phyloP scores from a whole-genome alignment of 2,888 invertebrate genomes.

The Anarsia innoxiella region DNA sequence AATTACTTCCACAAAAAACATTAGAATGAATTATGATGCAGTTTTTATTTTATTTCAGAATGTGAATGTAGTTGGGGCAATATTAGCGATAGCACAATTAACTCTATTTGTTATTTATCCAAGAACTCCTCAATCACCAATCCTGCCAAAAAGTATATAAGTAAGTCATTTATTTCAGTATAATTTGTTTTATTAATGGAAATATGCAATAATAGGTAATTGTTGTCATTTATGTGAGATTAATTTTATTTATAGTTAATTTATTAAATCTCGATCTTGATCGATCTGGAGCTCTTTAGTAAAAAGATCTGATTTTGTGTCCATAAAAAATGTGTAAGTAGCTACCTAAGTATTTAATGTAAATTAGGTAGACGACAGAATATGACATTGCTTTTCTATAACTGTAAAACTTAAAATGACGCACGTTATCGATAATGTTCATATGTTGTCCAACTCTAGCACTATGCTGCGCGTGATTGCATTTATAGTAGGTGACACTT shows the following conservation, averaged over 20 bases:
- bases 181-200: too few species aligned
- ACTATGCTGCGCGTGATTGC: too few species aligned
- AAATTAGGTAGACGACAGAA: too few species aligned
- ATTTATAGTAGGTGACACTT: too few species aligned
- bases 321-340: too few species aligned
- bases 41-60: conserved; percentile 68
- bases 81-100: conserved; percentile 84
- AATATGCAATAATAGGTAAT: not conserved
- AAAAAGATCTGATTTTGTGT: conserved; percentile 22
- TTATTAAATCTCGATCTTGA: not conserved
- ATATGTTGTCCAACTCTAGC: too few species aligned
- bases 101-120: conserved; percentile 86
- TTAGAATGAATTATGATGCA: too few species aligned
- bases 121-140: conserved; percentile 33
- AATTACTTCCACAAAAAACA: not conserved
- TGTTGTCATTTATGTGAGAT: not conserved
- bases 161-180: conserved; percentile 49
- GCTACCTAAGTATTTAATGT: too few species aligned
- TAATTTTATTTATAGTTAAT: conserved; percentile 13
- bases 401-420: too few species aligned
- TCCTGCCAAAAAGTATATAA: conserved; percentile 28
- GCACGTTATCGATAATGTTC: too few species aligned
- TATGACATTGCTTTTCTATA: too few species aligned
- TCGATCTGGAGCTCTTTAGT: not conserved
- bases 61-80: conserved; percentile 85